A percentile compares a stretch with the other conserved stretches of the same genome.
phyloP scores from a whole-genome alignment of 2,888 invertebrate species.

The Oligia strigilis region DNA sequence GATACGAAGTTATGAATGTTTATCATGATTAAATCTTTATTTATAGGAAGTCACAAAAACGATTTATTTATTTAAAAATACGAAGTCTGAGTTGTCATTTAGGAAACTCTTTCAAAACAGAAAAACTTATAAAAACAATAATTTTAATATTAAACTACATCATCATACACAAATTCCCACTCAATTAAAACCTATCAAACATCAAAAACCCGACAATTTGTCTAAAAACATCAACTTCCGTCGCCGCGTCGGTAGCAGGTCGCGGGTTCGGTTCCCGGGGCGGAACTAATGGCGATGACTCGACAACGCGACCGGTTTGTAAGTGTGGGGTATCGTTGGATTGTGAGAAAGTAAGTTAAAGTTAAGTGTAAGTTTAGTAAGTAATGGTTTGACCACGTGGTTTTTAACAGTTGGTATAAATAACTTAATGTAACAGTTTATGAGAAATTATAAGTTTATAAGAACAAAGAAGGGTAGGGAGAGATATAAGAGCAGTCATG shows the following conservation, averaged over 20 bases:
- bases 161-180: conserved; percentile 35
- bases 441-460: not conserved
- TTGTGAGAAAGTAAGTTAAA: conserved; percentile 56
- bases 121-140: not conserved
- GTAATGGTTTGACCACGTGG: conserved; percentile 19
- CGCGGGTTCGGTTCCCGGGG: conserved; percentile 77
- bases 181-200: conserved; percentile 55
- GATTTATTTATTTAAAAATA: not conserved
- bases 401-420: not conserved
- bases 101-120: not conserved
- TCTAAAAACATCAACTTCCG: conserved; percentile 72
- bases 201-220: conserved; percentile 57
- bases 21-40: no score
- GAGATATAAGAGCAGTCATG: no score
- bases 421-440: not conserved
- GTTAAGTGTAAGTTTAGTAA: conserved; percentile 1
- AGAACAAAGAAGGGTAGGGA: not conserved
- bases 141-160: not conserved
- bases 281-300: conserved; percentile 84
- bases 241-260: conserved; percentile 56
- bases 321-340: conserved; percentile 47
- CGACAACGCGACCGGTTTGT: conserved; percentile 70
- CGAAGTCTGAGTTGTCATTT: no score
- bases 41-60: no score
- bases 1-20: not conserved